phyloP scores from a whole-genome alignment of 64 coral and sea anemone species.

The Pocillopora damicornis region DNA sequence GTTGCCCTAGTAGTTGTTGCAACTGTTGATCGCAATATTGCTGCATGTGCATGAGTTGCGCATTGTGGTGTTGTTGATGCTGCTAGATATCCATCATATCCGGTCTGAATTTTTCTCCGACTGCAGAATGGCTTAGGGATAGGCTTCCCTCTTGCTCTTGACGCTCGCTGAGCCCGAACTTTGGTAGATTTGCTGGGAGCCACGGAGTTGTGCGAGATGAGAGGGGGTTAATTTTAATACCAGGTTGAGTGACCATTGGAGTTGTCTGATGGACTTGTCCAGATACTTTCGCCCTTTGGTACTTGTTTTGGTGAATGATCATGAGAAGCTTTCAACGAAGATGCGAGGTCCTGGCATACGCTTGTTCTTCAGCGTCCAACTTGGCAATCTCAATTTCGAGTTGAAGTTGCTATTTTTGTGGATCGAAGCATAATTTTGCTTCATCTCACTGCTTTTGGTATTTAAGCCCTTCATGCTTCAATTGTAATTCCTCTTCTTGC shows the following conservation, averaged over 20 bases:
- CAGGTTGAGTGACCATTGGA: constrained; percentile 6
- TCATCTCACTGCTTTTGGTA: constrained; percentile 2
- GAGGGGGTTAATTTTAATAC: background rate
- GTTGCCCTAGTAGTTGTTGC: background rate
- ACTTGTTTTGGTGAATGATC: too few species aligned
- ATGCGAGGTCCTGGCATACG: background rate
- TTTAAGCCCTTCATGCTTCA: background rate
- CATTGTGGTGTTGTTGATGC: constrained; percentile 4
- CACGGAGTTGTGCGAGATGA: background rate
- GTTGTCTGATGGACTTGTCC: background rate
- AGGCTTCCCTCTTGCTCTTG: background rate
- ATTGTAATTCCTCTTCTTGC: constrained; percentile 3
- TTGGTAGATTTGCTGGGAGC: background rate
- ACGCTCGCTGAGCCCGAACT: background rate
- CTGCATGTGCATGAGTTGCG: constrained; percentile 16
- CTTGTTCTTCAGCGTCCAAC: constrained; percentile 10
- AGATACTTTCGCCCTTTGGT: background rate
- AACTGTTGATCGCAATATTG: constrained; percentile 19
- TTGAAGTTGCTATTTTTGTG: constrained; percentile 13
- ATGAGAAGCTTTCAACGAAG: background rate
- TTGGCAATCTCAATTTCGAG: constrained; percentile 23
- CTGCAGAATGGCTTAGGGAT: background rate
- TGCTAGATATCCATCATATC: constrained; percentile 26
- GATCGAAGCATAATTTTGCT: constrained; percentile 16
- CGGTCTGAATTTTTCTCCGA: constrained; percentile 11